Percentiles rank a stretch among this genome's conserved stretches.
These are phyloP conservation scores for Ganaspis sp. DNA, from an alignment of 1,140 invertebrate genomes.

Conservation along the genomic window DNA sequence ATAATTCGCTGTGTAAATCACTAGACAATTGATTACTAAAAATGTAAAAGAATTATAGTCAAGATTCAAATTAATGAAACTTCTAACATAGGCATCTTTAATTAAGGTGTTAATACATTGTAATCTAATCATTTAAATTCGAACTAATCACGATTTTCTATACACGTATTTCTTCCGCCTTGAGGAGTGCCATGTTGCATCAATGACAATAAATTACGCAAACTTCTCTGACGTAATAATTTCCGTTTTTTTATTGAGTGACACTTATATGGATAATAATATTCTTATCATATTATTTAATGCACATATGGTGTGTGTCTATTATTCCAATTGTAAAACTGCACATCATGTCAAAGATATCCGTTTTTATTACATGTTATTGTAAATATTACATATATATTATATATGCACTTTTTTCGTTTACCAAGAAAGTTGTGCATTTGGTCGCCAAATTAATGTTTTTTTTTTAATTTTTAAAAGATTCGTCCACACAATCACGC, in stretches of 20 bases:
- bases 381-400: too few species aligned
- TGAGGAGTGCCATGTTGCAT: not conserved
- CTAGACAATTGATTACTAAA: too few species aligned
- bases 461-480: too few species aligned
- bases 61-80: not conserved
- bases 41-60: not conserved
- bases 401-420: too few species aligned
- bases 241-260: not conserved
- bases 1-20: not conserved
- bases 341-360: too few species aligned
- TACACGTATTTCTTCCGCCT: not conserved
- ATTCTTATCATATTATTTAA: not conserved
- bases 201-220: slow-evolving; percentile 2
- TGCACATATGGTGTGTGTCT: too few species aligned
- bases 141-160: not conserved
- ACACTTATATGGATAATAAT: not conserved
- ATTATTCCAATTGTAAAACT: too few species aligned
- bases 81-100: not conserved
- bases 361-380: too few species aligned
- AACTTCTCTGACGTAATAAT: not conserved
- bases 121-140: not conserved
- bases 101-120: slow-evolving; percentile 1
- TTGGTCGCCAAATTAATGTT: too few species aligned
- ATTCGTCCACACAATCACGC: too few species aligned
- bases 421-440: too few species aligned